Evolutionary conservation across 1,140 invertebrate genomes (phyloP).

Genomic region (Drosophila santomea): DNA sequence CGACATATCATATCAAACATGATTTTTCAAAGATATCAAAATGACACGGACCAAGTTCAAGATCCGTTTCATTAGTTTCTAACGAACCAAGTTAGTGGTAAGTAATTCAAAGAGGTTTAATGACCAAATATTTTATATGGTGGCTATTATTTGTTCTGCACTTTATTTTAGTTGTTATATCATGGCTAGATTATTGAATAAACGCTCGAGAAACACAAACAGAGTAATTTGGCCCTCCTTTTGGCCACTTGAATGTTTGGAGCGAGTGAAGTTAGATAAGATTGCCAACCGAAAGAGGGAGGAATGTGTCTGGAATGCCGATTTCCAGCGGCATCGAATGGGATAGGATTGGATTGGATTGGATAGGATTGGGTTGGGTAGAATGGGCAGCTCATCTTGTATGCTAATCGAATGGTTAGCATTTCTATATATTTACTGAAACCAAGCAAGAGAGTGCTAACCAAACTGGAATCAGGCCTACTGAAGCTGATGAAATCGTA

Average conservation of each 20-base stretch:
- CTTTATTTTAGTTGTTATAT: conserved; percentile 27
- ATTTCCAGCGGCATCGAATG: conserved; percentile 10
- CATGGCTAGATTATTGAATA: conserved; percentile 39
- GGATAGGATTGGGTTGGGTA: background rate
- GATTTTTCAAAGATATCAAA: conserved; percentile 19
- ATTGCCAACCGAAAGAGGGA: conserved; percentile 7
- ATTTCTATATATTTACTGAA: background rate
- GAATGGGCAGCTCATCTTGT: too few species aligned
- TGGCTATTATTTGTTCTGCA: background rate
- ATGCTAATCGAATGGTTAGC: too few species aligned
- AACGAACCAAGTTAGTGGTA: background rate
- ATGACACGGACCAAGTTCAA: background rate
- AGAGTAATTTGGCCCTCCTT: background rate
- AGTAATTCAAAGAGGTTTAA: too few species aligned
- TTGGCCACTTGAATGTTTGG: conserved; percentile 17
- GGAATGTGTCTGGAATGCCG: conserved; percentile 27
- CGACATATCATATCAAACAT: conserved; percentile 25
- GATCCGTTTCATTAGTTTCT: background rate
- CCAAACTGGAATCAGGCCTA: background rate
- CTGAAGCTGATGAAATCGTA: background rate
- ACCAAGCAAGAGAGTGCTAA: background rate
- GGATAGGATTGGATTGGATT: background rate
- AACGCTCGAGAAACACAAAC: conserved; percentile 1
- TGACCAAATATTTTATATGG: too few species aligned
- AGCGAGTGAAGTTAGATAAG: conserved; percentile 19